A percentile compares a stretch with the other conserved stretches of the same genome.
Evolutionary conservation across 2,888 invertebrate genomes (phyloP).

Genomic region (Campaea margaritaria): DNA sequence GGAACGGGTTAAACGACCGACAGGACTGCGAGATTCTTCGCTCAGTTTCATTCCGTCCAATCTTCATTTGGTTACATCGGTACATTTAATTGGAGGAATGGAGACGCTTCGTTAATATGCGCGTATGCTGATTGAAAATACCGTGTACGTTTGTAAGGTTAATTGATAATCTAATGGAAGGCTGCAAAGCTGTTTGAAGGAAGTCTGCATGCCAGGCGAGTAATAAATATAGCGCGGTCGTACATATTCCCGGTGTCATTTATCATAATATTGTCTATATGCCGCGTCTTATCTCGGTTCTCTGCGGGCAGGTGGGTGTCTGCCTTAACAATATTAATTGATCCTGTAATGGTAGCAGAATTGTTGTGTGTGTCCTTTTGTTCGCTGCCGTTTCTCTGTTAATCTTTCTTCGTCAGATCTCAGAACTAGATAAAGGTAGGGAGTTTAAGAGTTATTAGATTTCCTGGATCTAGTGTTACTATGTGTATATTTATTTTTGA

Average conservation of each 20-base stretch:
- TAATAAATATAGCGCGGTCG: constrained; percentile 60
- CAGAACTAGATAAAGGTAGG: constrained; percentile 17
- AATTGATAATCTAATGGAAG: constrained; percentile 56
- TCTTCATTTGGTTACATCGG: constrained; percentile 15
- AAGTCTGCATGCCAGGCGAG: constrained; percentile 43
- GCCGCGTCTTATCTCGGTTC: constrained; percentile 62
- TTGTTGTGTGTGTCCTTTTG: constrained; percentile 52
- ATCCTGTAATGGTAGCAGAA: constrained; percentile 61
- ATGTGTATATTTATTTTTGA: constrained; percentile 10
- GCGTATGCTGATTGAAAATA: constrained; percentile 43
- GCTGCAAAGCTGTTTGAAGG: constrained; percentile 25
- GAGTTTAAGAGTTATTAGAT: constrained; percentile 16
- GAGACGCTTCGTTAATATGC: constrained; percentile 41
- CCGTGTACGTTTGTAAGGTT: constrained; percentile 43
- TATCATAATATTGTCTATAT: constrained; percentile 76
- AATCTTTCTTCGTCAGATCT: constrained; percentile 41
- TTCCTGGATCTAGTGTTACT: constrained; percentile 24
- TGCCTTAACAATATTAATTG: constrained; percentile 68
- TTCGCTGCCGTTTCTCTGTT: constrained; percentile 41
- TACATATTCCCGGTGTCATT: constrained; percentile 61
- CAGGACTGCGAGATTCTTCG: constrained; percentile 13
- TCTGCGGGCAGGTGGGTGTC: constrained; percentile 69
- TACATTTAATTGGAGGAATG: constrained; percentile 29
- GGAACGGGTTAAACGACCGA: constrained; percentile 27
- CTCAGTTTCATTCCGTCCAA: constrained; percentile 3